Base-by-base conservation (phyloP, 2,113 vertebrate species). In the Mohoua ochrocephala region DNA sequence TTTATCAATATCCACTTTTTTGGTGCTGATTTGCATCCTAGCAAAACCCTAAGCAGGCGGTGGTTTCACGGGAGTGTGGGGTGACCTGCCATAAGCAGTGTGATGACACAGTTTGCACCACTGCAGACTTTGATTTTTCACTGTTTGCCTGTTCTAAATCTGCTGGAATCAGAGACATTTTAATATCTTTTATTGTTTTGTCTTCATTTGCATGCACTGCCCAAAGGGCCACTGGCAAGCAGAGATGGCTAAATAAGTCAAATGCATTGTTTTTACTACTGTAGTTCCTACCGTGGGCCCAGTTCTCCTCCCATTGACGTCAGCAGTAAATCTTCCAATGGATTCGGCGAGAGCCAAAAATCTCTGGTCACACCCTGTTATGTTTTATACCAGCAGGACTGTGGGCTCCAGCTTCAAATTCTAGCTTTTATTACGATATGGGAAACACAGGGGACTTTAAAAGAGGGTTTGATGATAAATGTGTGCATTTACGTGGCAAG, bases 1-100 rank as follows among this genome's bases (percentile, higher is more conserved):
- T 97, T 97, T 98, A 98, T 98, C 97, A 96, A 94, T 97, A 95
- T 89, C 84, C 91, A 74, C 97, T 94, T 95, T 96, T 83, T 79
- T 69, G 69, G 69, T 93, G 78, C 49, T 94, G 97, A 92, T 96
- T 93, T 95, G 67, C 89, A 59, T 94, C 69, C 80, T 96, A 89
- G 81, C 52, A 97, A 95, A 96, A 82, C 84, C 79, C 93, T 95
- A 61, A 87, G 73, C 69, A 84, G 84, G 60, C 41, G 0, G 44
- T 79, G 77, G 77, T 69, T 96, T 89, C 52, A 49, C 30, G 49
- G 56, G 84, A 95, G 92, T 77, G 95, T 53, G 26, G 71, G 91
- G 64, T 82, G 82, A 87, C 69, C 83, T 97, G 92, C 88, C 91
- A 93, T 84, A 94, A 89, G 81, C 57, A 57, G 35, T 47, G 28